Percentiles rank a stretch among this genome's conserved stretches.
Conservation (phyloP, 2,888 invertebrate species). For the Podotricha telesiphe region DNA sequence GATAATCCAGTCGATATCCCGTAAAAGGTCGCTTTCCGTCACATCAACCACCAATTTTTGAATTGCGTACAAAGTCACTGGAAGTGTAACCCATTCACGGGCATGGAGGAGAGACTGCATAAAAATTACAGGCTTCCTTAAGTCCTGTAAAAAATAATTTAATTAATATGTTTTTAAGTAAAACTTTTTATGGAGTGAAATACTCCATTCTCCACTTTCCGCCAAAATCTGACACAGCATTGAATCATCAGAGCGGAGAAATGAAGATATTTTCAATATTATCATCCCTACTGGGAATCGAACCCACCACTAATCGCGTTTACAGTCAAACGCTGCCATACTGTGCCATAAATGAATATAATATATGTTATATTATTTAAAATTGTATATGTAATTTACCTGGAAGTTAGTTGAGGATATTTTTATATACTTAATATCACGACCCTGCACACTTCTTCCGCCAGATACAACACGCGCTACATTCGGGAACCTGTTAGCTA, state of each 20-base stretch:
- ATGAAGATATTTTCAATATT: no score
- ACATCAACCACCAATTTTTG: conserved; percentile 85
- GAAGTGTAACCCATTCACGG: conserved; percentile 88
- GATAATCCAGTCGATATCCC: conserved; percentile 86
- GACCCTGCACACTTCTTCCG: conserved; percentile 83
- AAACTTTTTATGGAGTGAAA: no score
- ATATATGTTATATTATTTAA: no score
- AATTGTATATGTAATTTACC: conserved; percentile 48
- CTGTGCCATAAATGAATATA: no score
- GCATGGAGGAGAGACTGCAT: conserved; percentile 85
- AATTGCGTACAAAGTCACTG: conserved; percentile 85
- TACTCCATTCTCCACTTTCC: no score
- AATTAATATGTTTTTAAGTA: not conserved
- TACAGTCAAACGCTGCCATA: no score
- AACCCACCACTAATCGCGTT: no score
- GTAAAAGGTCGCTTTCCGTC: conserved; percentile 76
- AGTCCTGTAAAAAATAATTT: conserved; percentile 51
- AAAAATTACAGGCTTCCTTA: conserved; percentile 81
- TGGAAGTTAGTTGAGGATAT: conserved; percentile 80
- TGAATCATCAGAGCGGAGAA: no score
- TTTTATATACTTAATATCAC: conserved; percentile 82
- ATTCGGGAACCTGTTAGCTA: conserved; percentile 59
- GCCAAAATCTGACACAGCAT: no score
- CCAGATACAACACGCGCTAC: conserved; percentile 63
- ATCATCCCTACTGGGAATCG: no score